phyloP scores from a whole-genome alignment of 1,140 invertebrate species.

The Phthorimaea operculella region DNA sequence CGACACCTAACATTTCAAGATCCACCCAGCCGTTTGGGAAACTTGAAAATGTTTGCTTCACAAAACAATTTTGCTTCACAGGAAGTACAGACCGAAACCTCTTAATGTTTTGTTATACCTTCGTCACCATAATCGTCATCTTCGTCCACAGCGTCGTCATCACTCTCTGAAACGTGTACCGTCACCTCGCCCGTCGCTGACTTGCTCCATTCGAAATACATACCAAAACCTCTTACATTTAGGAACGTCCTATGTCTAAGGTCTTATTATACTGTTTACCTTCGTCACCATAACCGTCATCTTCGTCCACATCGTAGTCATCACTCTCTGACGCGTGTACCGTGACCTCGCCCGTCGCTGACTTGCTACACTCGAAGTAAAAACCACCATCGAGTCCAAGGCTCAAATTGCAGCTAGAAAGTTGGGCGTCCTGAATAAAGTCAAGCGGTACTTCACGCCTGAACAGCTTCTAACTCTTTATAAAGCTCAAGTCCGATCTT shows the following conservation, averaged over 20 bases:
- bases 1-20: too few species aligned
- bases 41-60: too few species aligned
- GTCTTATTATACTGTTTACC: constrained; percentile 63
- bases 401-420: too few species aligned
- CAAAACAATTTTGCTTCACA: constrained; percentile 98
- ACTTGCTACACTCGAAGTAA: constrained; percentile 97
- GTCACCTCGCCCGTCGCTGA: constrained; percentile 85
- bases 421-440: too few species aligned
- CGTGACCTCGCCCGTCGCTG: constrained; percentile 83
- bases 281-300: constrained; percentile 78
- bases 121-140: constrained; percentile 79
- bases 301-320: constrained; percentile 88
- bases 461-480: too few species aligned
- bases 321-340: constrained; percentile 93
- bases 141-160: constrained; percentile 89
- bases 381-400: too few species aligned
- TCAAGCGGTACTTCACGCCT: too few species aligned
- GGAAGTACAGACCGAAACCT: constrained; percentile 98
- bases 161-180: constrained; percentile 91
- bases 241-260: too few species aligned
- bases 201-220: constrained; percentile 98
- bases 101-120: constrained; percentile 49
- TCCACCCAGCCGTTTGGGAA: too few species aligned
- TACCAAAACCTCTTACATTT: constrained; percentile 98
- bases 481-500: too few species aligned